These are phyloP conservation scores for Trachymyrmex septentrionalis DNA, from an alignment of 1,140 invertebrate genomes.

Conservation along the genomic window DNA sequence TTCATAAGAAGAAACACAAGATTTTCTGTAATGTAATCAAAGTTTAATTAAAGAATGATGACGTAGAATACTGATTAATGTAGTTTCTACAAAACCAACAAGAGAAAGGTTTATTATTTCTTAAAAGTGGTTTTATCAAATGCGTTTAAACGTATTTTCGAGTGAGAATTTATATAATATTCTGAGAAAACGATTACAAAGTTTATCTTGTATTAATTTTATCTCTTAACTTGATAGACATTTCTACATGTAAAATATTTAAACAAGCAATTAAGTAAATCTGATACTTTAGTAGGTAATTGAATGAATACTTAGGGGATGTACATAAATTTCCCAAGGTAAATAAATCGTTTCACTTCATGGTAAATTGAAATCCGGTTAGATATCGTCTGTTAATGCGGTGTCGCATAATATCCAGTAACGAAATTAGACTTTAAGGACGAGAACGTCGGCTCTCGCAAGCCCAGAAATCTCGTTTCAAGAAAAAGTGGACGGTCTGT, in stretches of 20 bases:
- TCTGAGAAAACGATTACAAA: background rate
- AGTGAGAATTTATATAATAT: background rate
- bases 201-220: background rate
- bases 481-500: conserved; percentile 69
- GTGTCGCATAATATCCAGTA: conserved; percentile 52
- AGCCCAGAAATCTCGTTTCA: conserved; percentile 59
- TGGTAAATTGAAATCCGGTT: conserved; percentile 50
- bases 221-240: background rate
- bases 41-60: conserved; percentile 2
- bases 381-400: conserved; percentile 57
- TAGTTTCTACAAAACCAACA: conserved; percentile 8
- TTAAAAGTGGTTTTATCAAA: background rate
- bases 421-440: conserved; percentile 70
- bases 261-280: background rate
- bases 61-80: conserved; percentile 11
- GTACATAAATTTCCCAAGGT: background rate
- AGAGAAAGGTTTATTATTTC: background rate
- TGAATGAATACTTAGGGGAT: background rate
- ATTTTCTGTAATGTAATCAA: background rate
- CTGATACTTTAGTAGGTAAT: background rate
- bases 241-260: background rate
- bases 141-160: background rate
- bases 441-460: conserved; percentile 54
- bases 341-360: conserved; percentile 28
- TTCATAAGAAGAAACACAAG: background rate